phyloP scores from a whole-genome alignment of 2,797 vertebrate species.

The Parotocinclus haroldoi region DNA sequence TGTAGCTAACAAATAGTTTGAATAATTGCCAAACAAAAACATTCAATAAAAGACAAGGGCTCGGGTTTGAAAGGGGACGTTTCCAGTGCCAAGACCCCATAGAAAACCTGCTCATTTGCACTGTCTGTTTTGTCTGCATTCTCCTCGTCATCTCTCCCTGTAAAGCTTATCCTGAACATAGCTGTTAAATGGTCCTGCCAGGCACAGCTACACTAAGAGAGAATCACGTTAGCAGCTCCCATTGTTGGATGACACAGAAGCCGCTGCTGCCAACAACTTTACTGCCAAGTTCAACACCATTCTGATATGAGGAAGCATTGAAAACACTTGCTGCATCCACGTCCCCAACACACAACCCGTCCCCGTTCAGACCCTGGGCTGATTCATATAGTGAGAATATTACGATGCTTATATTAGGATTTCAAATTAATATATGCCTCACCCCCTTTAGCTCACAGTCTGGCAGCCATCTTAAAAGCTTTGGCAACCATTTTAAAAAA shows the following conservation, averaged over 20 bases:
- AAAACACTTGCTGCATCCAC: constrained; percentile 6
- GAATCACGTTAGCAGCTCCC: constrained; percentile 79
- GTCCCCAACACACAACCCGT: not conserved
- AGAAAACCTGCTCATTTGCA: constrained; percentile 46
- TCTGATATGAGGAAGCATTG: constrained; percentile 53
- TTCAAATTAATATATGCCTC: constrained; percentile 46
- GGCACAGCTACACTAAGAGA: constrained; percentile 71
- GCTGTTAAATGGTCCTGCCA: constrained; percentile 71
- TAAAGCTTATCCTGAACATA: constrained; percentile 57
- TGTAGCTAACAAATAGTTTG: constrained; percentile 38
- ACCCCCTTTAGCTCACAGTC: constrained; percentile 60
- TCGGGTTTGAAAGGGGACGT: constrained; percentile 44
- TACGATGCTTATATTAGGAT: constrained; percentile 51
- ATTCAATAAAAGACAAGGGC: constrained; percentile 43
- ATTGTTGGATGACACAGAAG: constrained; percentile 87
- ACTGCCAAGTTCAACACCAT: constrained; percentile 84
- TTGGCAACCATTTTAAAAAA: constrained; percentile 96
- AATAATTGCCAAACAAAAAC: constrained; percentile 55
- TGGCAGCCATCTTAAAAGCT: constrained; percentile 96
- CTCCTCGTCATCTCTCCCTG: constrained; percentile 54
- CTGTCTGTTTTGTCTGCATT: constrained; percentile 35
- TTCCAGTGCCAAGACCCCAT: constrained; percentile 57
- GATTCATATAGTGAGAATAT: constrained; percentile 67
- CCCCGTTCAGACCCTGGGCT: constrained; percentile 51
- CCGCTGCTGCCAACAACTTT: constrained; percentile 77